Percentiles rank a stretch among this genome's conserved stretches.
phyloP scores from a whole-genome alignment of 2,113 vertebrate species.

The Phodopus roborovskii region DNA sequence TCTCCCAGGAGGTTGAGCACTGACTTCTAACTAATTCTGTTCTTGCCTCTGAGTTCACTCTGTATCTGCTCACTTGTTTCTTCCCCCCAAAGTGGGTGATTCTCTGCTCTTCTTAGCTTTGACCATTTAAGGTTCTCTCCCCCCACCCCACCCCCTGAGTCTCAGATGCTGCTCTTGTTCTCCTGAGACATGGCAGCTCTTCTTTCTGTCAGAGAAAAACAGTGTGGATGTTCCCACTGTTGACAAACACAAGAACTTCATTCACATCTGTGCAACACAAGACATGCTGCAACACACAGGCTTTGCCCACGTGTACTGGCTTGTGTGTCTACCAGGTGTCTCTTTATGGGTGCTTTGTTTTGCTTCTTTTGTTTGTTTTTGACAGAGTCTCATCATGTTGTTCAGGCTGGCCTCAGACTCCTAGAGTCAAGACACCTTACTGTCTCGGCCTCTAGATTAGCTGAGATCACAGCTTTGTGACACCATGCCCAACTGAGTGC shows the following conservation, averaged over 20 bases:
- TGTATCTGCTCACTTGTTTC: neutral
- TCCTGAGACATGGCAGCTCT: neutral
- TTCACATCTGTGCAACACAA: neutral
- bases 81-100: neutral
- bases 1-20: neutral
- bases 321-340: neutral
- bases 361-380: neutral
- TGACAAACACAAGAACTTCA: neutral
- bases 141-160: neutral
- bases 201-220: neutral
- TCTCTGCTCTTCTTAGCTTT: neutral
- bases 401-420: neutral
- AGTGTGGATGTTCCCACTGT: neutral
- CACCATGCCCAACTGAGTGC: neutral
- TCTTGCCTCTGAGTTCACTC: neutral
- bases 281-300: neutral
- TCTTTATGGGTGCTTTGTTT: neutral
- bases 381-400: neutral
- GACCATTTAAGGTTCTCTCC: neutral
- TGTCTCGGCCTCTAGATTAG: neutral
- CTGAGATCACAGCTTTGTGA: neutral
- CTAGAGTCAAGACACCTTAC: neutral
- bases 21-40: neutral
- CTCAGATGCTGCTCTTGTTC: neutral
- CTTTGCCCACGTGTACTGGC: neutral